Conservation (phyloP, 2,888 invertebrate species). For the Galerucella calmariensis region DNA sequence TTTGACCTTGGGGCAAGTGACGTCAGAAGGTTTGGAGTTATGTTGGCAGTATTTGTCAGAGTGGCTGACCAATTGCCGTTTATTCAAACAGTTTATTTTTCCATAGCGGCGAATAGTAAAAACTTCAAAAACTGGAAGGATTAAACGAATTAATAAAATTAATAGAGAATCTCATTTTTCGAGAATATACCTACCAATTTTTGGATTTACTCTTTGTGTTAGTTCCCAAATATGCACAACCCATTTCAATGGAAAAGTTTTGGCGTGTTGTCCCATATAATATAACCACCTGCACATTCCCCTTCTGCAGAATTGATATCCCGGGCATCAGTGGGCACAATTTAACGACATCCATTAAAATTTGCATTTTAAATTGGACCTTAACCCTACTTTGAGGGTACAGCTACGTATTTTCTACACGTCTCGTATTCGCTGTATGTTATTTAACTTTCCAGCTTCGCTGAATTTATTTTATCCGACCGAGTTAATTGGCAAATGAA, state of each 20-base stretch:
- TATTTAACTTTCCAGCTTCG: slow-evolving; percentile 29
- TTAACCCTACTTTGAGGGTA: slow-evolving; percentile 2
- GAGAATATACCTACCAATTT: too few relatives aligned
- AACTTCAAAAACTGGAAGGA: too few relatives aligned
- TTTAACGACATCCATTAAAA: slow-evolving; percentile 21
- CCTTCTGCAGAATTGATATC: slow-evolving; percentile 1
- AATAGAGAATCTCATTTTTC: too few relatives aligned
- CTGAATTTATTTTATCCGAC: slow-evolving; percentile 12
- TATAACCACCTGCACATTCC: background rate
- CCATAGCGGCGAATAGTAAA: too few relatives aligned
- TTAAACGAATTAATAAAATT: too few relatives aligned
- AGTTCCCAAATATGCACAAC: too few relatives aligned
- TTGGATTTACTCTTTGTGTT: too few relatives aligned
- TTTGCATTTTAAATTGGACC: slow-evolving; percentile 28
- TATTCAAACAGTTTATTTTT: too few relatives aligned
- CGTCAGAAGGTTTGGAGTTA: too few relatives aligned
- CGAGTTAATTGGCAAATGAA: slow-evolving; percentile 11
- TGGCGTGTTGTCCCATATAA: background rate
- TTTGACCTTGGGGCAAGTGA: too few relatives aligned
- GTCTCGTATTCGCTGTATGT: slow-evolving; percentile 16
- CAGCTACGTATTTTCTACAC: slow-evolving; percentile 28
- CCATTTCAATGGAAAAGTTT: background rate
- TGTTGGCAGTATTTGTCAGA: too few relatives aligned
- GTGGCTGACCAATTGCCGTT: too few relatives aligned
- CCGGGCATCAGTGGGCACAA: slow-evolving; percentile 12